Conservation (phyloP, 1,140 invertebrate species). For the Ceratina australensis region DNA sequence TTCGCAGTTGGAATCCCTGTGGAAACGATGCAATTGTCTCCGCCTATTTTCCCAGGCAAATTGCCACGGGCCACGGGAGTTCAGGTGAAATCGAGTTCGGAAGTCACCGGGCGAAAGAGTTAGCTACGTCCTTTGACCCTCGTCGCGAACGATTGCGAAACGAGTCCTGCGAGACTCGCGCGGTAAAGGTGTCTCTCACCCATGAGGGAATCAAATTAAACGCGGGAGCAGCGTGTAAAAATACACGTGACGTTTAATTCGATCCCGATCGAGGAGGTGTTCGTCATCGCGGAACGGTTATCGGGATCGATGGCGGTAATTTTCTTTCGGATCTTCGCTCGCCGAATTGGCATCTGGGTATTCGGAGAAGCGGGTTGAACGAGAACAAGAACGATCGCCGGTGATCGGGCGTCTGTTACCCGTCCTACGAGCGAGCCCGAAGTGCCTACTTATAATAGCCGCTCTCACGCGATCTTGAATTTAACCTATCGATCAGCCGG, state of each 20-base stretch:
- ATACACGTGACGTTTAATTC: not conserved
- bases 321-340: not conserved
- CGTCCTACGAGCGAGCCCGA: slow-evolving; percentile 45
- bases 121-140: slow-evolving; percentile 35
- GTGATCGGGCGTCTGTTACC: slow-evolving; percentile 57
- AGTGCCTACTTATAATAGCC: slow-evolving; percentile 54
- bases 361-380: slow-evolving; percentile 26
- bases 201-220: slow-evolving; percentile 37
- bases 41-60: not conserved
- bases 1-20: slow-evolving; percentile 18
- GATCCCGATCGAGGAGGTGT: too few relatives aligned
- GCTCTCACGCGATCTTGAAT: slow-evolving; percentile 63
- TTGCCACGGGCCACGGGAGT: not conserved
- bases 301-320: not conserved
- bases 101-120: not conserved
- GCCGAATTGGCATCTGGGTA: slow-evolving; percentile 11
- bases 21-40: not conserved
- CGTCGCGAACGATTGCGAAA: slow-evolving; percentile 30
- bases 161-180: slow-evolving; percentile 36
- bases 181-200: slow-evolving; percentile 34
- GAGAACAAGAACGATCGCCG: slow-evolving; percentile 45
- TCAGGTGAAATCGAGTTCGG: not conserved
- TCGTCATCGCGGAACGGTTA: not conserved
- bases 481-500: slow-evolving; percentile 58
- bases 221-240: not conserved